Conservation (phyloP, 2,888 invertebrate genomes). For the Leptopterna dolabrata region DNA sequence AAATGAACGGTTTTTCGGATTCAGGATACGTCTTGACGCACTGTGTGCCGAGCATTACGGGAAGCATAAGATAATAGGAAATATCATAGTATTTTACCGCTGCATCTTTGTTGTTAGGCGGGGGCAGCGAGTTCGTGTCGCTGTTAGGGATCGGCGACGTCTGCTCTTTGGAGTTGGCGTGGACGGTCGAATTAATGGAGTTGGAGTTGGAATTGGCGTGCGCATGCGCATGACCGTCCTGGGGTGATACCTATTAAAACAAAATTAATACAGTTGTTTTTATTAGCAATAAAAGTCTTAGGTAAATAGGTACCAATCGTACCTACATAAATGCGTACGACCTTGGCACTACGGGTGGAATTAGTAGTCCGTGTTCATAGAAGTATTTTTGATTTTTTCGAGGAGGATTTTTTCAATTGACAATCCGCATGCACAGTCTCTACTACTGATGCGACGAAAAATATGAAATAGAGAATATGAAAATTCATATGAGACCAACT, state of each 20-base stretch:
- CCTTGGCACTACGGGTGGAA: no score
- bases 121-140: background rate
- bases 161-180: conserved; percentile 7
- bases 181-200: background rate
- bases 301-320: no score
- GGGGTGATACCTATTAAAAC: conserved; percentile 51
- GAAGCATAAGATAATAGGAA: background rate
- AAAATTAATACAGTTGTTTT: no score
- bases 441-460: no score
- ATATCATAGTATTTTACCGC: background rate
- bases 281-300: background rate
- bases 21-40: background rate
- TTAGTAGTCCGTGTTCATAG: no score
- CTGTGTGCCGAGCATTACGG: background rate
- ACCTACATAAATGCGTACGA: no score
- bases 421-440: no score
- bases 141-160: conserved; percentile 25
- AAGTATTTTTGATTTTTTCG: no score
- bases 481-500: no score
- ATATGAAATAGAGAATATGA: no score
- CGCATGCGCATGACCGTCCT: conserved; percentile 65
- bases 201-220: conserved; percentile 17
- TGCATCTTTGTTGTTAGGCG: background rate
- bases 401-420: no score
- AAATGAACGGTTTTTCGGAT: no score